Base-by-base conservation (phyloP, 2,797 vertebrate species). In the Sternotherus odoratus region DNA sequence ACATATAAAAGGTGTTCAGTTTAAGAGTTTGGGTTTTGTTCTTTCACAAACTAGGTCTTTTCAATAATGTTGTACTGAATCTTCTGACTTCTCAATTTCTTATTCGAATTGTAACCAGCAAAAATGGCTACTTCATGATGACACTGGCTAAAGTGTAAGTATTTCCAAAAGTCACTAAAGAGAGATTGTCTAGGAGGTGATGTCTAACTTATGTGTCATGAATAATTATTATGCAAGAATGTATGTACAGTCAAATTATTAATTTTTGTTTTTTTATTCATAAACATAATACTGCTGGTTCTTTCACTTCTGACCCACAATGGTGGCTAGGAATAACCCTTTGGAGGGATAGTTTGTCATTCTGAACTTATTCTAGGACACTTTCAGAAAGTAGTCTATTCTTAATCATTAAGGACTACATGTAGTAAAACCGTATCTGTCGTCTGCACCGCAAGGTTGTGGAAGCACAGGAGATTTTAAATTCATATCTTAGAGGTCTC, bases 161-260 rank as follows among this genome's bases (percentile, higher is more conserved):
- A n/a, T 79, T 88, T 87, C 1, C 9, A 86, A 90, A 53, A 57
- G 56, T 33, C 1, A 1, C 72, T 91, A 9, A 89, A 90, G 60
- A 74, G 46, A 33, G 54, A 81, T 69, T 82, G 2, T 66, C 51
- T 82, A 79, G 33, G 56, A 86, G 63, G 2, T 24, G 36, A 83
- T 43, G 66, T 90, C 49, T 16, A 86, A 39, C 78, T 46, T 12
- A 74, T 39, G 48, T 12, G 81, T 30, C 54, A 16, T 86, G 53
- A 66, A 74, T 85, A 4, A 66, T 77, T 88, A 60, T 82, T 87
- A 50, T 77, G 33, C 15, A 94, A 83, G 36, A 85, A 85, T 93
- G 82, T 69, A 80, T 86, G 66, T 12, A 77, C n/a, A 51, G 77
- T 36, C 53, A 78, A 3, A 5, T 88, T 85, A 82, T 83, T 48